A percentile compares a stretch with the other conserved stretches of the same genome.
Conservation (phyloP, 2,797 vertebrate species). For the Pipistrellus kuhlii region DNA sequence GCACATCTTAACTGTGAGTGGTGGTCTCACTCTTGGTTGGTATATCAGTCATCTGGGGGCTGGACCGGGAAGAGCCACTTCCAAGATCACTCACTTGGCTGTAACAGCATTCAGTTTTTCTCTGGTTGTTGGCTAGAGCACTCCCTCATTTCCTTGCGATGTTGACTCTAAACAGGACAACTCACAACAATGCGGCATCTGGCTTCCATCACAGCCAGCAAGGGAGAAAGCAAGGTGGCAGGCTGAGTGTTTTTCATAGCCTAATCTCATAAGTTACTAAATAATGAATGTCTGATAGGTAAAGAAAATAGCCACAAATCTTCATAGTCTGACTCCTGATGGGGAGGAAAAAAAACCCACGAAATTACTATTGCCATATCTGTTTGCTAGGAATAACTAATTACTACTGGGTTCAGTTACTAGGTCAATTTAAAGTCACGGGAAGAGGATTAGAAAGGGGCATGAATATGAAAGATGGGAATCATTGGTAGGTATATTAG, state of each 20-base stretch:
- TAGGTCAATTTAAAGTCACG: neutral
- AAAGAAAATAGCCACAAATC: neutral
- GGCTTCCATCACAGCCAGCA: neutral
- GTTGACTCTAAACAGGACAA: neutral
- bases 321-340: neutral
- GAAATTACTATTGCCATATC: neutral
- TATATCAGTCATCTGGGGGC: neutral
- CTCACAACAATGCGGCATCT: neutral
- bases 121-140: neutral
- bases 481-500: neutral
- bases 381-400: neutral
- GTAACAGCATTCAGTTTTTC: neutral
- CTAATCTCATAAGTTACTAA: neutral
- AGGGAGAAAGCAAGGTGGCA: neutral
- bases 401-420: neutral
- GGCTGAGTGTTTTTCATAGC: neutral
- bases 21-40: neutral
- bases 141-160: neutral
- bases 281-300: neutral
- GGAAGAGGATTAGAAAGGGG: neutral
- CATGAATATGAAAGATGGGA: neutral
- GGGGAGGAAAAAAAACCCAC: too few relatives aligned
- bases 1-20: neutral
- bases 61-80: accelerated
- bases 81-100: neutral